Base-by-base conservation (phyloP, 2,888 invertebrate genomes). In the Hecatera dysodea region DNA sequence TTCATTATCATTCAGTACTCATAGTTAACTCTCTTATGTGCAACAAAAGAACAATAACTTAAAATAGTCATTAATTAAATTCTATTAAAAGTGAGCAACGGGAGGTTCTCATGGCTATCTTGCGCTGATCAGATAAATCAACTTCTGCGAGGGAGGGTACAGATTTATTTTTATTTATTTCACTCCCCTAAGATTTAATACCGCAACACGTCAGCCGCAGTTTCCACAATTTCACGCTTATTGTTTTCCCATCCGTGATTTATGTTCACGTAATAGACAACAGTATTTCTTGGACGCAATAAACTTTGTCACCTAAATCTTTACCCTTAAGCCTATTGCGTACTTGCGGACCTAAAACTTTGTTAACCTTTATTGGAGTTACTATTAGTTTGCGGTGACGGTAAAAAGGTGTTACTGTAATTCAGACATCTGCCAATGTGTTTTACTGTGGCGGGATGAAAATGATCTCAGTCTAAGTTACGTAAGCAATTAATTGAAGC, bases 221-320 rank as follows among this genome's bases (percentile, higher is more conserved):
- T 95, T 96, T 96, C 95, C 96, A 96, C 96, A 95, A 96, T 96
- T 96, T 96, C 96, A 95, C 96, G 96, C 96, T 95, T 95, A 96
- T 96, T 96, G 96, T 96, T 96, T 96, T 95, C 95, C 95, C 95
- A 95, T 96, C 96, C 94, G 90, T 95, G 96, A 96, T 96, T 96
- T 96, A 96, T 93, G 93, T 88, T 84, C 91, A 85, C 88, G 93
- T 95, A 96, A 95, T 96, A 94, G 95, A 93, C 92, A 91, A 92
- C 94, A 91, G 92, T 95, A 94, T 95, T 94, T 94, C 94, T 94
- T 90, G 93, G 92, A 86, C 92, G 95, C 94, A 96, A 96, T 96
- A 96, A 93, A 94, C 88, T 95, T 94, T 94, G 95, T 94, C 95
- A 93, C 94, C 95, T 96, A 96, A 96, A 96, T 96, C 95, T 95